phyloP scores from a whole-genome alignment of 2,797 vertebrate genomes.

The Crocidura indochinensis region DNA sequence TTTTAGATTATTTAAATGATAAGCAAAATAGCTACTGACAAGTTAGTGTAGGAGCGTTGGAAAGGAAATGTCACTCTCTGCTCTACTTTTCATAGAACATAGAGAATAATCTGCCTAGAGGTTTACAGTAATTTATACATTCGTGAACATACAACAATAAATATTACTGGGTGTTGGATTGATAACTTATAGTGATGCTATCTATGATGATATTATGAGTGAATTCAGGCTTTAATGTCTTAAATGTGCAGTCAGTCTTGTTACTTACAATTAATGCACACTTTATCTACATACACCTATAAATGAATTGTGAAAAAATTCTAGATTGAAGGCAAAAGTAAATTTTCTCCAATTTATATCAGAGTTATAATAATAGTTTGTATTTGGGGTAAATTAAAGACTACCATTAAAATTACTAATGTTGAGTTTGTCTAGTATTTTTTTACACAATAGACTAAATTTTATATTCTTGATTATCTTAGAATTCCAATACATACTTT shows the following conservation, averaged over 20 bases:
- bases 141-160: not conserved
- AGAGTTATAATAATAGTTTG: not conserved
- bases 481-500: not conserved
- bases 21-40: not conserved
- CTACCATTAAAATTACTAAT: not conserved
- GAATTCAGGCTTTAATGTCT: not conserved
- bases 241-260: not conserved
- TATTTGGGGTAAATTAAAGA: not conserved
- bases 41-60: conserved; percentile 47
- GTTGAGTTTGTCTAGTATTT: not conserved
- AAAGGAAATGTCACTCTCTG: conserved; percentile 27
- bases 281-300: not conserved
- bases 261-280: too few species aligned
- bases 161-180: not conserved
- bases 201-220: not conserved
- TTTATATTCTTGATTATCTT: not conserved
- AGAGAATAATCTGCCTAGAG: conserved; percentile 54
- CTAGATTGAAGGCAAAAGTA: not conserved
- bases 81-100: conserved; percentile 28
- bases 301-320: not conserved
- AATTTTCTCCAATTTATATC: not conserved
- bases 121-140: not conserved
- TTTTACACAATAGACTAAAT: too few species aligned
- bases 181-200: not conserved
- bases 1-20: not conserved